Conservation (phyloP, 2,797 vertebrate species). For the Melopsittacus undulatus region DNA sequence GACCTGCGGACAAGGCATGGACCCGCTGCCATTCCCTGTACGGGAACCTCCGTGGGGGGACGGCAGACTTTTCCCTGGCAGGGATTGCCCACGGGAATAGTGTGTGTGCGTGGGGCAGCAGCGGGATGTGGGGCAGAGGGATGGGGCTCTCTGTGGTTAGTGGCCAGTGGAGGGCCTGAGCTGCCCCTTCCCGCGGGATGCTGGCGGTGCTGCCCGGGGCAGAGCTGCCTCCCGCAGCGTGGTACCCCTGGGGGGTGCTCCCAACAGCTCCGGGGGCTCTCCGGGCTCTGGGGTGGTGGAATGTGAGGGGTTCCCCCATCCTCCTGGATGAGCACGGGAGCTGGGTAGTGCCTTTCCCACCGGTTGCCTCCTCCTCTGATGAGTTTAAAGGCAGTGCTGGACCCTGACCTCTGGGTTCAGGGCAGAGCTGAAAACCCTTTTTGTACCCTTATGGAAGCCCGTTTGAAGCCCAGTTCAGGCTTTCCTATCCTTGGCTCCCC, state of each 20-base stretch:
- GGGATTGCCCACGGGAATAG: not conserved
- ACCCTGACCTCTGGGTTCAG: not conserved
- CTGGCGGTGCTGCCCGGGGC: not conserved
- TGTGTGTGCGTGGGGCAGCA: not conserved
- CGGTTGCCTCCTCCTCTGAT: accelerated
- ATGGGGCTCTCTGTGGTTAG: not conserved
- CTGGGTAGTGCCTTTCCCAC: not conserved
- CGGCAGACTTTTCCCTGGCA: not conserved
- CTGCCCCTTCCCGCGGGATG: not conserved
- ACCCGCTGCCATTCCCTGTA: not conserved
- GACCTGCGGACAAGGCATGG: not conserved
- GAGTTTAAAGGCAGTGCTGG: not conserved
- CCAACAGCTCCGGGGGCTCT: not conserved
- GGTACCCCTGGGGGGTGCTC: not conserved
- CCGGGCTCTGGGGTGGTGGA: accelerated
- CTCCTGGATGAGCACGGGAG: not conserved
- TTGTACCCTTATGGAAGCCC: not conserved
- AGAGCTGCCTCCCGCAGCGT: not conserved
- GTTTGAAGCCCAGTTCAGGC: not conserved
- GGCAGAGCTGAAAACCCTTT: not conserved
- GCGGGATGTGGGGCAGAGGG: not conserved
- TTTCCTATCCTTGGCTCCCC: not conserved
- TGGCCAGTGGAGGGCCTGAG: not conserved
- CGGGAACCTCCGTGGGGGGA: not conserved
- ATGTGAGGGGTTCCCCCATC: not conserved